Evolutionary conservation across 92 coral and sea anemone species (phyloP), one percentile per base, ranked within the genome.

Genomic region (Heliopora coerulea): DNA sequence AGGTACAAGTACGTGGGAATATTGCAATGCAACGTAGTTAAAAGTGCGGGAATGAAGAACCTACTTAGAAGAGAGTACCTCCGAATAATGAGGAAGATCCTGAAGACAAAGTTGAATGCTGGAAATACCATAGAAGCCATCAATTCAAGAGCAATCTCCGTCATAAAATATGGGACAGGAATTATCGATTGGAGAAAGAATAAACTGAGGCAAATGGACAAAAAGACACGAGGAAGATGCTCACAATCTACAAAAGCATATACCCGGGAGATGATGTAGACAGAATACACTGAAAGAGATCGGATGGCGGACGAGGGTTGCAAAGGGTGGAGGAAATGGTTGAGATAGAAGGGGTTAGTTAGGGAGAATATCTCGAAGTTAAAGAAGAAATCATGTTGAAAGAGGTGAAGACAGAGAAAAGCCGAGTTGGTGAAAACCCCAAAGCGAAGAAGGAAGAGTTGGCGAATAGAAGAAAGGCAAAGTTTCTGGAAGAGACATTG

Each of bases 1-100:
- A 73, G 21, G 26, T 83, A 77, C 34, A 83, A 65, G 42, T 66
- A 83, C 56, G 31, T 83, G 15, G 79, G 79, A 25, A 46, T 79
- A 3, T 26, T 49, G 2, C 78, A 79, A 21, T 2, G 18, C 0
- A 31, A 20, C 54, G 34, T 52, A 17, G 28, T 54, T 12, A 14
- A n/a, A 25, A 17, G 56, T 5, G 34, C 1, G 15, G 73, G 20
- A 41, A 34, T 28, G 33, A 74, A 74, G 72, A 24, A 52, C 58
- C 9, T 9, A 18, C 9, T 52, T 6, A 18, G 27, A 24, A 52
- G 4, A 52, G 27, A 52, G 27, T 52, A 52, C 50, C 18, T 44
- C 18, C 50, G 18, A 9, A 18, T 9, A 44, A 18, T 44, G 11
- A 17, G 58, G 17, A 52, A 18, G 58, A 52, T 52, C 20, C 18